Evolutionary conservation across 2,797 vertebrate species (phyloP).

Genomic region (Sus cebifrons): DNA sequence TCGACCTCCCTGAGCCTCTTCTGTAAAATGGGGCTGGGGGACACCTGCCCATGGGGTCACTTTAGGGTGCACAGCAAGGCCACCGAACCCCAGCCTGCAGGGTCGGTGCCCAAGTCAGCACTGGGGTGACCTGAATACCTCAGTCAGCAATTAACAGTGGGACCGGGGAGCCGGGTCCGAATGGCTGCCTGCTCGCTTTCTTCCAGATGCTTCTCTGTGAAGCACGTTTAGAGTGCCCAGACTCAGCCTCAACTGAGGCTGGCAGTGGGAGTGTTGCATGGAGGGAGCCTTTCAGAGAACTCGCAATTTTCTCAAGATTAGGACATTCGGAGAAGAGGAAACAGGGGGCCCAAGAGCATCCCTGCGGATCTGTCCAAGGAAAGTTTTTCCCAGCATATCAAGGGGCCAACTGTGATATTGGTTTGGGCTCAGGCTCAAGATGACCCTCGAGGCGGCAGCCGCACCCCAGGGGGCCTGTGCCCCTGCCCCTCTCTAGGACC

Average conservation of each 20-base stretch:
- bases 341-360: not conserved
- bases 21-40: not conserved
- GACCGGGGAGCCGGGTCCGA: rapidly evolving
- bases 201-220: not conserved
- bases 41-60: rapidly evolving
- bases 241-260: rapidly evolving
- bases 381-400: not conserved
- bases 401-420: not conserved
- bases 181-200: no score
- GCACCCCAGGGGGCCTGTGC: not conserved
- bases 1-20: not conserved
- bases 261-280: not conserved
- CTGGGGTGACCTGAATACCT: no score
- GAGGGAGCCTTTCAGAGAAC: not conserved
- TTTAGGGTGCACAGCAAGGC: rapidly evolving
- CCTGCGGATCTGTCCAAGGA: not conserved
- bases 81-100: rapidly evolving
- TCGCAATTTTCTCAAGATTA: not conserved
- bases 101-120: not conserved
- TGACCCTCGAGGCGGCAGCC: not conserved
- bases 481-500: not conserved
- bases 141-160: rapidly evolving
- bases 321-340: not conserved
- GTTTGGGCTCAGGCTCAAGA: not conserved
- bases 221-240: not conserved